Evolutionary conservation across 2,888 invertebrate genomes (phyloP).

Genomic region (Chrysolina americana): DNA sequence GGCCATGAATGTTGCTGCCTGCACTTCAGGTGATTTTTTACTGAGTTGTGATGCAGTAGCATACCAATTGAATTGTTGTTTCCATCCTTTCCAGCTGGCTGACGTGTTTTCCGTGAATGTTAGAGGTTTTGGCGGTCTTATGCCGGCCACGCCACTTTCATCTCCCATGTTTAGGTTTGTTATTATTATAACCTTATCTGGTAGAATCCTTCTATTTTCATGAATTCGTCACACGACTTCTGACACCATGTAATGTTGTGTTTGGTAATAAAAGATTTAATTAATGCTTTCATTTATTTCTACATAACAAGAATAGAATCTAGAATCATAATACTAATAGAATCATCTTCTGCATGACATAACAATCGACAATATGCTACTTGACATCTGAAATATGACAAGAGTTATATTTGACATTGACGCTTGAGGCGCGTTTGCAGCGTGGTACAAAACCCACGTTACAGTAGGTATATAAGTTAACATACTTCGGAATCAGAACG

Average conservation of each 20-base stretch:
- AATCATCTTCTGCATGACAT: too few species aligned
- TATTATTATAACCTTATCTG: not conserved
- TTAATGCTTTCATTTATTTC: too few species aligned
- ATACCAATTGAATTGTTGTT: slow-evolving; percentile 48
- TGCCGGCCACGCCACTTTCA: not conserved
- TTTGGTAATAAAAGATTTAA: too few species aligned
- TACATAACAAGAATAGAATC: too few species aligned
- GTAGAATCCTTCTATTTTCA: not conserved
- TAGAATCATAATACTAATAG: too few species aligned
- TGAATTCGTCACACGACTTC: not conserved
- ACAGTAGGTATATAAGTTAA: too few species aligned
- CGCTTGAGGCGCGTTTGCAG: too few species aligned
- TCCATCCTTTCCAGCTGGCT: slow-evolving; percentile 41
- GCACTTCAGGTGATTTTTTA: slow-evolving; percentile 42
- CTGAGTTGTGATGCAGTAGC: slow-evolving; percentile 41
- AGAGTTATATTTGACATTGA: too few species aligned
- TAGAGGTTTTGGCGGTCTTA: slow-evolving; percentile 12
- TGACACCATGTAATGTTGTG: not conserved
- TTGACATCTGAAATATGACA: too few species aligned
- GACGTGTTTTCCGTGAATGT: slow-evolving; percentile 14
- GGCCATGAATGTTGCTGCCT: slow-evolving; percentile 49
- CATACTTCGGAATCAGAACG: too few species aligned
- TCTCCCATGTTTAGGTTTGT: not conserved
- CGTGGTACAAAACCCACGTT: too few species aligned
- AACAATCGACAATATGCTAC: too few species aligned